These are phyloP conservation scores for Argyresthia goedartella DNA, from an alignment of 2,888 invertebrate species.

Conservation along the genomic window DNA sequence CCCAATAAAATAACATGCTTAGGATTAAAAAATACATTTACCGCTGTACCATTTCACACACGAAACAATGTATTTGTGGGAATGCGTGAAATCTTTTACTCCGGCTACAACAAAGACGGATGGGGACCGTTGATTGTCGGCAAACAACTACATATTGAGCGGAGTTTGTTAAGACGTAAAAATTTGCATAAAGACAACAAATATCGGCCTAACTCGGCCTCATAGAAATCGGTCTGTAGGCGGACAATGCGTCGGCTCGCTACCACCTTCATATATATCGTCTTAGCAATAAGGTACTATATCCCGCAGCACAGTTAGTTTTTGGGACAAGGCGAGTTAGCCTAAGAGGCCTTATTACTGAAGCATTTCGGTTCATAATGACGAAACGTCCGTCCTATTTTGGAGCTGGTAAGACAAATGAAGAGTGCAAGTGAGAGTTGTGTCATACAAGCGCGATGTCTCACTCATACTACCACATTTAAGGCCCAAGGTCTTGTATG, in stretches of 20 bases:
- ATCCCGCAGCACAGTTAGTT: background rate
- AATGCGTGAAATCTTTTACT: conserved; percentile 2
- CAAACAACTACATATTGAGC: conserved; percentile 22
- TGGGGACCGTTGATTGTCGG: conserved; percentile 16
- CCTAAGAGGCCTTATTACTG: background rate
- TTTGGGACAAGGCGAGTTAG: background rate
- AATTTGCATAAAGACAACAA: conserved; percentile 37
- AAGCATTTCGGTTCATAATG: background rate
- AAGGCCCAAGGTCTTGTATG: background rate
- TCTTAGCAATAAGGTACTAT: background rate
- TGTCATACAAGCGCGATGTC: conserved; percentile 1
- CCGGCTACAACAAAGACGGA: background rate
- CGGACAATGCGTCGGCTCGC: background rate
- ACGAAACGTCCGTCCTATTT: background rate
- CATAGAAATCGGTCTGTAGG: conserved; percentile 1
- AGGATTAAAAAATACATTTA: too few species aligned
- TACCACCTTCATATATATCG: background rate
- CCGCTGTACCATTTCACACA: background rate
- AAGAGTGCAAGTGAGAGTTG: conserved; percentile 1
- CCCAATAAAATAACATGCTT: too few species aligned
- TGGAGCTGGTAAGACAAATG: background rate
- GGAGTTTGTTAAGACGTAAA: conserved; percentile 8
- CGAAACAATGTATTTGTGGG: background rate
- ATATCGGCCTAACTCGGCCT: conserved; percentile 7
- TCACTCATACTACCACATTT: background rate